phyloP scores from a whole-genome alignment of 2,888 invertebrate genomes.

The Lepidochrysops patricia region DNA sequence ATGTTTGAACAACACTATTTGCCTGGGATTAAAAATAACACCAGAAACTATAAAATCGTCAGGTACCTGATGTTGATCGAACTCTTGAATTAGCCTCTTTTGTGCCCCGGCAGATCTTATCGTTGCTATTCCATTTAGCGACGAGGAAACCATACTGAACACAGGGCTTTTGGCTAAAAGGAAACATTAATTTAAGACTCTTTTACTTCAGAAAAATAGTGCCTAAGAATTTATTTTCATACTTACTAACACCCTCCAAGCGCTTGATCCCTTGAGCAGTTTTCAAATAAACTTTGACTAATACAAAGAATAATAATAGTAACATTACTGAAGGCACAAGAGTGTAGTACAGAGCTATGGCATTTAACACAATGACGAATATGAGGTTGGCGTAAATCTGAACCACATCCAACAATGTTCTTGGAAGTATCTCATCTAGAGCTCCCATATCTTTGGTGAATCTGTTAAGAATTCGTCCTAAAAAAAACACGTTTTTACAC shows the following conservation, averaged over 20 bases:
- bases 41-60: too few species aligned
- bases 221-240: neutral
- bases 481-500: conserved; percentile 18
- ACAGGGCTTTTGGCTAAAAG: conserved; percentile 84
- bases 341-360: conserved; percentile 75
- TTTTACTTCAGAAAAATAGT: neutral
- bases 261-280: conserved; percentile 81
- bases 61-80: conserved; percentile 75
- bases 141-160: conserved; percentile 83
- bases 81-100: conserved; percentile 75
- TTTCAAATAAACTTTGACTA: conserved; percentile 77
- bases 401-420: conserved; percentile 78
- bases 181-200: neutral
- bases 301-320: conserved; percentile 69
- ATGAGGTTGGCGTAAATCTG: conserved; percentile 68
- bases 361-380: conserved; percentile 77
- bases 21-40: too few species aligned
- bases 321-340: conserved; percentile 74
- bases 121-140: conserved; percentile 82
- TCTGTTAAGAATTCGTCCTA: conserved; percentile 82
- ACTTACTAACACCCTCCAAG: conserved; percentile 77
- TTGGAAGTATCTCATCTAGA: conserved; percentile 84
- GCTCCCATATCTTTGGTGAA: conserved; percentile 91
- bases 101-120: conserved; percentile 83
- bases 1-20: too few species aligned